Evolutionary conservation across 1,140 invertebrate genomes (phyloP), one percentile per base, ranked within the genome.

Genomic region (Diorhabda elongata): DNA sequence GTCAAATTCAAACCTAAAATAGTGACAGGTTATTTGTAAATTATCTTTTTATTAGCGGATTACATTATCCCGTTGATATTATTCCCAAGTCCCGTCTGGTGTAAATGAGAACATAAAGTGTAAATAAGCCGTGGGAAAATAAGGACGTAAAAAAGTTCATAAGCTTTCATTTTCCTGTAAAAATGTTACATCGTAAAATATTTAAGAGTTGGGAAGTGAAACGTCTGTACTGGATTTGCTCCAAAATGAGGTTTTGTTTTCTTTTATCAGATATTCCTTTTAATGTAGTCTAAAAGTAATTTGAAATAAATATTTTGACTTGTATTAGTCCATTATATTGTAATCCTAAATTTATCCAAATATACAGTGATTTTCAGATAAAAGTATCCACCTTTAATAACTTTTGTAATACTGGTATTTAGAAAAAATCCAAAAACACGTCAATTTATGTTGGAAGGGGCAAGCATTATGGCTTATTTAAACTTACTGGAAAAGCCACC

Each of bases 71-170:
- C 47, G 47, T 52, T 52, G 47, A 52, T 52, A 52, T 6, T n/a
- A n/a, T 52, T 8, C n/a, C 6, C n/a, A 52, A 52, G 47, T 26
- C 3, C n/a, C n/a, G 47, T 4, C 47, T 6, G 47, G 47, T 52
- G 47, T 52, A 52, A 52, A 52, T 52, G 47, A 52, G 47, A 52
- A 52, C 47, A 52, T 52, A 52, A 52, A 52, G 47, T 52, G 47
- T 52, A 52, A 52, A 52, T 52, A 52, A 52, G 47, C 47, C 47
- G 47, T 52, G 6, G 47, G 47, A 52, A n/a, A 52, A 52, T 52
- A 52, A n/a, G 47, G 47, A 52, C 47, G n/a, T 52, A 52, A 52
- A 52, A 52, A 52, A 52, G 47, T 52, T 52, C 47, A 52, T 52
- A 52, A 52, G 47, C 47, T 52, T 52, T 52, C 47, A 52, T 52